Conservation (phyloP, 2,888 invertebrate genomes). For the Ochropleura plecta region DNA sequence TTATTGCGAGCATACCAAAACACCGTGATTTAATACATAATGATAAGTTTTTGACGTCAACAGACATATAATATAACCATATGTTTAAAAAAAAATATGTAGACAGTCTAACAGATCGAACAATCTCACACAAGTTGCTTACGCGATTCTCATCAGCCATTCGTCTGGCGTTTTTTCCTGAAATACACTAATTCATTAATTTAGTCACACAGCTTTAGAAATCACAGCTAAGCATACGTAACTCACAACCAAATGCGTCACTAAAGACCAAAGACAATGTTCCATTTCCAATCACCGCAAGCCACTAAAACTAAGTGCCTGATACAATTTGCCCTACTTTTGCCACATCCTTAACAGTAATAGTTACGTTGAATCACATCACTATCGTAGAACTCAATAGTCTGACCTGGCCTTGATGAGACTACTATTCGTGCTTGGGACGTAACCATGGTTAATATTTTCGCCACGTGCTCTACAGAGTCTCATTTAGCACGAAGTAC, state of each 20-base stretch:
- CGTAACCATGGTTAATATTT: constrained; percentile 36
- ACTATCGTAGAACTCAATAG: constrained; percentile 30
- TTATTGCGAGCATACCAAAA: not conserved
- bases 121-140: not conserved
- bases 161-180: not conserved
- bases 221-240: not conserved
- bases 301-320: constrained; percentile 42
- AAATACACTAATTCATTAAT: constrained; percentile 5
- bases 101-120: not conserved
- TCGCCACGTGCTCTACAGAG: constrained; percentile 30
- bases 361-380: constrained; percentile 44
- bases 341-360: constrained; percentile 43
- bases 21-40: not conserved
- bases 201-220: constrained; percentile 1
- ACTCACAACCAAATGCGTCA: constrained; percentile 4
- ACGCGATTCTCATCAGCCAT: not conserved
- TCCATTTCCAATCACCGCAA: constrained; percentile 29
- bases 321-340: constrained; percentile 51
- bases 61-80: not conserved
- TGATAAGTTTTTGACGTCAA: not conserved
- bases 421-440: constrained; percentile 3
- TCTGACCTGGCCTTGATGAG: constrained; percentile 13
- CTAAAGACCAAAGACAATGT: constrained; percentile 4
- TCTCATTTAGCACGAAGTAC: constrained; percentile 24
- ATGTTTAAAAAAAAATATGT: not conserved